Evolutionary conservation across 2,797 vertebrate genomes (phyloP), one percentile per base, ranked within the genome.

Genomic region (Mus spretus): DNA sequence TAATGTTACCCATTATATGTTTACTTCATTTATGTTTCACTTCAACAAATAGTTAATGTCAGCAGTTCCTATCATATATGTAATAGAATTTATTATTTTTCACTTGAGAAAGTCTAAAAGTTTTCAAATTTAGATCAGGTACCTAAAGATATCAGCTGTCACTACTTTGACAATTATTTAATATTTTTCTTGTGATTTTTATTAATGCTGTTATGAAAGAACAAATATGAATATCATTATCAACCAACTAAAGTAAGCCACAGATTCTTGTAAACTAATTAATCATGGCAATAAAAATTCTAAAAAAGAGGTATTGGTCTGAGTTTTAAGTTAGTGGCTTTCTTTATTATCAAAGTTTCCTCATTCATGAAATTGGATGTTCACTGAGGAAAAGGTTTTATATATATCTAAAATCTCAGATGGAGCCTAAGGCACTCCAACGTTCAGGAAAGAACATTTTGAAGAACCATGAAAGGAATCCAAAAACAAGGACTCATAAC

Each of bases 311-410:
- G 11, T 72, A 22, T 12, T 74, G 6, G 22, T 22, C 78, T 6
- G 1, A 93, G 24, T 50, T 72, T 88, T 92, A 88, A 89, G 89
- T 92, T 93, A 90, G 37, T 14, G n/a, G 79, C 44, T 57, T 20
- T 59, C 47, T 63, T 82, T 31, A 44, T 59, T 77, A 84, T 37
- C 55, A 50, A 79, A 78, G 53, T 53, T 91, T 67, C 6, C 85
- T 93, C 79, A 89, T 15, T 94, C 53, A 77, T 77, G 44, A 59
- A 80, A 92, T 70, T 96, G 50, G 13, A 53, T 92, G 22, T 88
- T 93, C n/a, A 88, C 22, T 61, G 67, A 91, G 31, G 14, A 50
- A 88, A 89, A 40, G 1, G 90, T 47, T 47, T 47, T 47, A 47
- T 3, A 91, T 72, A 34, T 47, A 94, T 86, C 86, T 93, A 83